Evolutionary conservation across 2,888 invertebrate species (phyloP).

Genomic region (Troglohyphantes excavatus): DNA sequence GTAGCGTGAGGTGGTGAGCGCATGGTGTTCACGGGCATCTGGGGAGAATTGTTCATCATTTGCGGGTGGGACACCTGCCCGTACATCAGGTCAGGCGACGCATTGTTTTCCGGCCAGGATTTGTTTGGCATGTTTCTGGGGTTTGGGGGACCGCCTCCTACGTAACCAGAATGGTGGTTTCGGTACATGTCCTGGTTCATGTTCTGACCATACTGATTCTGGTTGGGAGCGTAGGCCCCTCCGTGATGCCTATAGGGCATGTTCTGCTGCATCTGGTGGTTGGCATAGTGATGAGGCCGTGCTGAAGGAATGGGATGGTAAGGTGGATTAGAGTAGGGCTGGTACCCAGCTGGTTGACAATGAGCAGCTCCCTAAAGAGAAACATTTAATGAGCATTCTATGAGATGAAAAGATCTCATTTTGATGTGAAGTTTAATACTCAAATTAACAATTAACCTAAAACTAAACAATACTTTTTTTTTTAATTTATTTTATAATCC

Average conservation of each 20-base stretch:
- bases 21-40: constrained; percentile 73
- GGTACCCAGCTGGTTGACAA: constrained; percentile 75
- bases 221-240: constrained; percentile 71
- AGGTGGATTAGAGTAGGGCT: constrained; percentile 66
- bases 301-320: constrained; percentile 74
- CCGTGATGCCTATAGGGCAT: constrained; percentile 76
- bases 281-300: constrained; percentile 69
- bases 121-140: constrained; percentile 57
- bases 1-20: constrained; percentile 79
- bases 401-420: no score
- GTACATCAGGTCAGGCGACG: constrained; percentile 68
- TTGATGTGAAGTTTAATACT: neutral
- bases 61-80: constrained; percentile 71
- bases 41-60: constrained; percentile 70
- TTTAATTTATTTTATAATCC: no score
- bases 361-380: constrained; percentile 66
- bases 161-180: constrained; percentile 67
- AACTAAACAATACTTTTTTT: neutral
- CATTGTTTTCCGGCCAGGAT: constrained; percentile 61
- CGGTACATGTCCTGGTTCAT: constrained; percentile 76
- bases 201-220: constrained; percentile 58
- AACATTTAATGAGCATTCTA: neutral
- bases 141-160: constrained; percentile 28
- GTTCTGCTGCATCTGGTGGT: constrained; percentile 77
- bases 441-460: neutral